Evolutionary conservation across 2,113 vertebrate genomes (phyloP).

Genomic region (Cynocephalus volans): DNA sequence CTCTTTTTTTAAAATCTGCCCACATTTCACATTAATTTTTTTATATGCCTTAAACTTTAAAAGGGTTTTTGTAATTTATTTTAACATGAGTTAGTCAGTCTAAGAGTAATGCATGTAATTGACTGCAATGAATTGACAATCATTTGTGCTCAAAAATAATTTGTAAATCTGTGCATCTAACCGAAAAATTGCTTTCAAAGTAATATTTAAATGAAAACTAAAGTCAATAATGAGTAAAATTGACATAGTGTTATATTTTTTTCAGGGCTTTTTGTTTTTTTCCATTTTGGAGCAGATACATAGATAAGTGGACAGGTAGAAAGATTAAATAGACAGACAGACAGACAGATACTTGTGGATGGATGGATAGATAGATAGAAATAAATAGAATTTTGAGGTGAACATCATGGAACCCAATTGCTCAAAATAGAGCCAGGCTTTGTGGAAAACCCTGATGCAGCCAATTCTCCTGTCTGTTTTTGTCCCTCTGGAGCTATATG

Average conservation of each 20-base stretch:
- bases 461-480: background rate
- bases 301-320: background rate
- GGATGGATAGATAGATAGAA: too few relatives aligned
- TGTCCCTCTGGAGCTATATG: background rate
- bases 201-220: conserved; percentile 1
- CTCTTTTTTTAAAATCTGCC: background rate
- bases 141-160: background rate
- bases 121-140: background rate
- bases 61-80: background rate
- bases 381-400: background rate
- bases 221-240: background rate
- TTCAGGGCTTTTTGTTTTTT: background rate
- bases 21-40: background rate
- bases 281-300: background rate
- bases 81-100: background rate
- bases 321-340: background rate
- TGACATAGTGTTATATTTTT: background rate
- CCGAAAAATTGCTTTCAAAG: background rate
- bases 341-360: background rate
- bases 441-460: background rate
- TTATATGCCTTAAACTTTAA: background rate
- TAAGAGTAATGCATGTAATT: background rate
- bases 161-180: background rate
- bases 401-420: background rate
- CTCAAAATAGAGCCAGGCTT: background rate